Evolutionary conservation across 2,113 vertebrate genomes (phyloP).

Genomic region (Eulemur macaco): DNA sequence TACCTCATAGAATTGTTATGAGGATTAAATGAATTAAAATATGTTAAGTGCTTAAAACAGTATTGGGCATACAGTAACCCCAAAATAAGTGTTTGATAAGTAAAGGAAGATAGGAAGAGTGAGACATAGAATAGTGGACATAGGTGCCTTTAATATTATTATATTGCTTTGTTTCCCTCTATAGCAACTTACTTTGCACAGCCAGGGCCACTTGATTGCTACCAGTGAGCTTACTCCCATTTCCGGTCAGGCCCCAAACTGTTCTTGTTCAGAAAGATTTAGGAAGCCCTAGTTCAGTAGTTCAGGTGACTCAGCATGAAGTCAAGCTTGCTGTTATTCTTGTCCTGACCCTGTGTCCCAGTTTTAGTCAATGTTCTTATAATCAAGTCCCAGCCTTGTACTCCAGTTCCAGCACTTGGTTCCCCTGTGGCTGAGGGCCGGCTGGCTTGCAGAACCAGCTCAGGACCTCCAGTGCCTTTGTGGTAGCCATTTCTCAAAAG

Average conservation of each 20-base stretch:
- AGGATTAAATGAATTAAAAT: not conserved
- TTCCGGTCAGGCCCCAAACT: not conserved
- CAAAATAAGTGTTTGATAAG: not conserved
- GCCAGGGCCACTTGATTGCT: not conserved
- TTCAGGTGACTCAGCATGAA: conserved; percentile 56
- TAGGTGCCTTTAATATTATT: not conserved
- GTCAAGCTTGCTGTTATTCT: conserved; percentile 48
- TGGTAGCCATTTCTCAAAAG: not conserved
- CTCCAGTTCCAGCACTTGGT: not conserved
- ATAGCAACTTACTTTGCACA: not conserved
- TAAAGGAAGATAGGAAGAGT: not conserved
- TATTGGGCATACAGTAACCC: not conserved
- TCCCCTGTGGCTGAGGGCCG: not conserved
- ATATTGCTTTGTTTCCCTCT: not conserved
- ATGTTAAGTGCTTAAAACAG: not conserved
- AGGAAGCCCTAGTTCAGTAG: conserved; percentile 28
- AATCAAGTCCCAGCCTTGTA: conserved; percentile 47
- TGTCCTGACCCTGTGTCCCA: conserved; percentile 62
- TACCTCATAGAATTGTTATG: not conserved
- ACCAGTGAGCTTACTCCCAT: not conserved
- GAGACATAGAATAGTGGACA: not conserved
- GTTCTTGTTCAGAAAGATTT: conserved; percentile 11
- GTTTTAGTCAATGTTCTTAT: conserved; percentile 61
- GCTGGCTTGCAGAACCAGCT: not conserved
- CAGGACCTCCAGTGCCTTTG: not conserved